Evolutionary conservation across 1,140 invertebrate species (phyloP).

Genomic region (Bombus superbus): DNA sequence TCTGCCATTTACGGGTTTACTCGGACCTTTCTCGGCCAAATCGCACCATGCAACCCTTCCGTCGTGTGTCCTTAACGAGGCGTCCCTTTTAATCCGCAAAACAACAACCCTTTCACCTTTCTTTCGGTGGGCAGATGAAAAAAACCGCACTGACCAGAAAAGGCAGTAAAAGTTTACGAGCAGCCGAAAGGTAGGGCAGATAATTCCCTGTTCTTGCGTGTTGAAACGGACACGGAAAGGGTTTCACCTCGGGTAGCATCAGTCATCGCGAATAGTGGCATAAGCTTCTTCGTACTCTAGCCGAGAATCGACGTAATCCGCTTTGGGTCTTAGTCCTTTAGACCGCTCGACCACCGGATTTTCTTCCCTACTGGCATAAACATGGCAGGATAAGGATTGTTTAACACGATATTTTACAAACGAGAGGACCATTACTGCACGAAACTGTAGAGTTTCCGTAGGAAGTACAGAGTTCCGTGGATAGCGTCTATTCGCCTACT

Average conservation of each 20-base stretch:
- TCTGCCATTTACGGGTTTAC: slow-evolving; percentile 11
- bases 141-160: slow-evolving; percentile 59
- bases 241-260: slow-evolving; percentile 29
- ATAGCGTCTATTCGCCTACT: too few relatives aligned
- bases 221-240: slow-evolving; percentile 46
- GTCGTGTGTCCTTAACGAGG: slow-evolving; percentile 20
- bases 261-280: background rate
- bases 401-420: background rate
- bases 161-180: slow-evolving; percentile 69
- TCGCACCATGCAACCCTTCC: slow-evolving; percentile 16
- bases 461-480: background rate
- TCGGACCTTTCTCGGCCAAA: background rate
- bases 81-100: slow-evolving; percentile 45
- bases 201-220: slow-evolving; percentile 17
- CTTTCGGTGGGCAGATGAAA: slow-evolving; percentile 18
- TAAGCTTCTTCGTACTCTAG: background rate
- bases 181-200: slow-evolving; percentile 32
- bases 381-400: background rate
- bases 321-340: slow-evolving; percentile 57
- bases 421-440: background rate
- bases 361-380: slow-evolving; percentile 28
- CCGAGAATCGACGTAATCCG: slow-evolving; percentile 66
- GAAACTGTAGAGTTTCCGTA: background rate
- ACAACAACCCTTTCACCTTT: slow-evolving; percentile 60
- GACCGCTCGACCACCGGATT: slow-evolving; percentile 64